phyloP scores from a whole-genome alignment of 2,113 vertebrate species.

The Struthidea cinerea region DNA sequence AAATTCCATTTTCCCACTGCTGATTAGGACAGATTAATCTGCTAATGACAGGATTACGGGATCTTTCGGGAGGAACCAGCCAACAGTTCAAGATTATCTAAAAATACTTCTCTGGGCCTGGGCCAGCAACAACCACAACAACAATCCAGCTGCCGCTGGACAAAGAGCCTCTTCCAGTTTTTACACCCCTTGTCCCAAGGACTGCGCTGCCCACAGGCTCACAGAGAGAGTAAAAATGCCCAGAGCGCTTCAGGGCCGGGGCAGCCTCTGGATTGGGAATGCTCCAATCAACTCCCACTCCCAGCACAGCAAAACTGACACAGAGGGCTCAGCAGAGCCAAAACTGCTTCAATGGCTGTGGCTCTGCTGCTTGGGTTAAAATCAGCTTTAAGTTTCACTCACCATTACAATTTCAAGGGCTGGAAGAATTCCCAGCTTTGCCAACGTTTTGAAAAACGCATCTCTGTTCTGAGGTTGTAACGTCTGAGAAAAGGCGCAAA shows the following conservation, averaged over 20 bases:
- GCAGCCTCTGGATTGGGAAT: not conserved
- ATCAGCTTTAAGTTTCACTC: not conserved
- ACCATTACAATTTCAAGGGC: slow-evolving; percentile 98
- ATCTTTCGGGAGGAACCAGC: not conserved
- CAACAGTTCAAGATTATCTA: slow-evolving; percentile 18
- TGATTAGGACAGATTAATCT: not conserved
- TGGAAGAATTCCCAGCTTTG: slow-evolving; percentile 94
- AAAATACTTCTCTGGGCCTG: not conserved
- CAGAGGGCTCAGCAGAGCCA: not conserved
- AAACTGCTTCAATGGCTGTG: not conserved
- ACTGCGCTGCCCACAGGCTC: not conserved
- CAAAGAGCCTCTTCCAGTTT: not conserved
- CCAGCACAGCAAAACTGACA: not conserved
- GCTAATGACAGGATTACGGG: not conserved
- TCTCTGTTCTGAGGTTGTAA: slow-evolving; percentile 98
- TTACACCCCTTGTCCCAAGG: not conserved
- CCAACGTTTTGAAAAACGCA: slow-evolving; percentile 96
- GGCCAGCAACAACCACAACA: not conserved
- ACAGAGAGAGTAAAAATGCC: not conserved
- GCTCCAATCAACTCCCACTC: not conserved
- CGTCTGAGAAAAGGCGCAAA: slow-evolving; percentile 98
- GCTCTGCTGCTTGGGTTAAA: not conserved
- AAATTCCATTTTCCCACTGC: not conserved
- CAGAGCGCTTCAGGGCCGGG: not conserved
- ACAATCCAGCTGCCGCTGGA: not conserved